Evolutionary conservation across 1,140 invertebrate species (phyloP), one percentile per base, ranked within the genome.

Genomic region (Ladona fulva): DNA sequence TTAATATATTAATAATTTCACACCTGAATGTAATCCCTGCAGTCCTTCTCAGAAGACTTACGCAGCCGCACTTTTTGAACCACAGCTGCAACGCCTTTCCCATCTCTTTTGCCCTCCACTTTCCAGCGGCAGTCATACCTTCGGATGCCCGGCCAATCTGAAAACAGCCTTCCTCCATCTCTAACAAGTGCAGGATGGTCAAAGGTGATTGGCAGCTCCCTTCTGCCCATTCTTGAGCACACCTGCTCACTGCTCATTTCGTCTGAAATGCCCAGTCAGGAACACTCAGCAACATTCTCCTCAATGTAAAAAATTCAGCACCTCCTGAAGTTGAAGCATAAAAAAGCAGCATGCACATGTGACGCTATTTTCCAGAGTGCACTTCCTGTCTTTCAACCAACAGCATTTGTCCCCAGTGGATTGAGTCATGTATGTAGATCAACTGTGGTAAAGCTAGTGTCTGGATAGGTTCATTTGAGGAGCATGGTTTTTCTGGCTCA

Each of bases 51-150:
- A 1, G 52, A 66, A 5, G 52, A 3, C 52, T 22, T 66, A 66
- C 52, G 52, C n/a, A 66, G 52, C 3, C 12, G 52, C 5, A 66
- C 52, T 12, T 66, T 66, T 22, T 66, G 52, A 6, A 66, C 52
- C 16, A 66, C 52, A 19, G 52, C 52, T 22, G 52, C n/a, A 19
- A 66, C 52, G 12, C 52, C 52, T 22, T 66, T 66, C 52, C 52
- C 52, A 66, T 66, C 52, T 5, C 52, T 16, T 66, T 66, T 66
- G 1, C 52, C 52, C 52, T 66, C 52, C 52, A 66, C 52, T 12
- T 66, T 66, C 52, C 52, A 66, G 52, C 52, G 52, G n/a, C 52
- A 66, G n/a, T 66, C 52, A 22, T 66, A 66, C 52, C n/a, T 66
- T 16, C 52, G 52, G 14, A 66, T 66, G 16, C 52, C 52, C 52